Evolutionary conservation across 1,140 invertebrate species (phyloP).

Genomic region (Macrobrachium nipponense): DNA sequence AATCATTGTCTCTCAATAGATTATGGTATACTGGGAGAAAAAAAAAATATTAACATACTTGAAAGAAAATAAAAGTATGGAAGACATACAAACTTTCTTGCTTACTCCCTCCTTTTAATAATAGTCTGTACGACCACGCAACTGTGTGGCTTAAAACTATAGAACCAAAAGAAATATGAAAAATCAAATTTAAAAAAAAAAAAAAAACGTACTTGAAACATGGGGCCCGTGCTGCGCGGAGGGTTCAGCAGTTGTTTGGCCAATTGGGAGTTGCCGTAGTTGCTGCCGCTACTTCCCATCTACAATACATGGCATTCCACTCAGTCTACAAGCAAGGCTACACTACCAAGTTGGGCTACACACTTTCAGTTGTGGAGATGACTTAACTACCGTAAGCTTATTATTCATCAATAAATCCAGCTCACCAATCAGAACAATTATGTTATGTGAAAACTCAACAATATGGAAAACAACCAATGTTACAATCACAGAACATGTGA

Average conservation of each 20-base stretch:
- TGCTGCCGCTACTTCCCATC: constrained; percentile 61
- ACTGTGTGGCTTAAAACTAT: not conserved
- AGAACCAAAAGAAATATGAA: constrained; percentile 22
- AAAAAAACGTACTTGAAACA: constrained; percentile 64
- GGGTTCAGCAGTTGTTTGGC: constrained; percentile 74
- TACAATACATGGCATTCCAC: constrained; percentile 57
- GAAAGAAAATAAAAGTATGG: not conserved
- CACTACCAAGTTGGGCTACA: constrained; percentile 42
- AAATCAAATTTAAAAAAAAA: constrained; percentile 35
- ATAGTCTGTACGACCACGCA: no score
- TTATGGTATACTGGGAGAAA: not conserved
- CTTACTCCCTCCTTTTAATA: no score
- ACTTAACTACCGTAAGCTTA: not conserved
- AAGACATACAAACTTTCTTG: no score
- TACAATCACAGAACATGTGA: no score
- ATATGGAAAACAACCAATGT: no score
- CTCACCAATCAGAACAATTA: no score
- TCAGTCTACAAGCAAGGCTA: constrained; percentile 52
- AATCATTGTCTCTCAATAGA: no score
- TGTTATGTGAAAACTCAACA: no score
- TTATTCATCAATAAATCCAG: no score
- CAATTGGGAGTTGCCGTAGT: constrained; percentile 71
- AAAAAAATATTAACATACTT: not conserved
- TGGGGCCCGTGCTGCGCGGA: constrained; percentile 64
- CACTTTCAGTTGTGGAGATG: constrained; percentile 35